Conservation (phyloP, 2,113 vertebrate species). For the Spheniscus mendiculus region DNA sequence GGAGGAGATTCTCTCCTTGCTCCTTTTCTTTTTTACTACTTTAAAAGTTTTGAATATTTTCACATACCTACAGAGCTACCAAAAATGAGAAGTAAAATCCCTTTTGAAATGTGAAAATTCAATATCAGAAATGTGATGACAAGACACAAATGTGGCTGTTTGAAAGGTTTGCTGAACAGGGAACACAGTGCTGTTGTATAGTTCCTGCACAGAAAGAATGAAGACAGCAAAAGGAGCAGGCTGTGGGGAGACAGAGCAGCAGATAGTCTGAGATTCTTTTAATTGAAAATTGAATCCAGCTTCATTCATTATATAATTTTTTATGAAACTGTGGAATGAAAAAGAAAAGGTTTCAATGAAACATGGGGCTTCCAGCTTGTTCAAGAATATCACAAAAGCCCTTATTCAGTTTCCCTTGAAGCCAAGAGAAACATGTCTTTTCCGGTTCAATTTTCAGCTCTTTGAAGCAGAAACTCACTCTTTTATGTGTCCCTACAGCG, state of each 20-base stretch:
- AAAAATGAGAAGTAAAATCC: background rate
- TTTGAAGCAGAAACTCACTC: constrained; percentile 57
- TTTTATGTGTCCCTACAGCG: constrained; percentile 49
- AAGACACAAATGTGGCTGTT: background rate
- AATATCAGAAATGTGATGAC: constrained; percentile 18
- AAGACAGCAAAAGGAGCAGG: background rate
- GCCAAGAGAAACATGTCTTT: constrained; percentile 41
- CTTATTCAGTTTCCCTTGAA: constrained; percentile 49
- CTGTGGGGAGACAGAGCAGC: background rate
- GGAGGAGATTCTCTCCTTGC: background rate
- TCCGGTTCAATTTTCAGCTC: constrained; percentile 45
- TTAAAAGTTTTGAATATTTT: constrained; percentile 1
- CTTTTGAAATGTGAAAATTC: constrained; percentile 23
- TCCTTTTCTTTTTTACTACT: background rate
- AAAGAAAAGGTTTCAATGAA: constrained; percentile 38
- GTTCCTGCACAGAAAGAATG: background rate
- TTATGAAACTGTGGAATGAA: constrained; percentile 4
- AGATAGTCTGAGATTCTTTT: constrained; percentile 7
- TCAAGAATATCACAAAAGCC: constrained; percentile 27
- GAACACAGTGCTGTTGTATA: background rate
- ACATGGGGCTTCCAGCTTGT: background rate
- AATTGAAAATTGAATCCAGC: constrained; percentile 35
- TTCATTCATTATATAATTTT: constrained; percentile 33
- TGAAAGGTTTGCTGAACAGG: constrained; percentile 25
- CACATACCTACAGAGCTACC: background rate